Evolutionary conservation across 1,140 invertebrate species (phyloP), one percentile per base, ranked within the genome.

Genomic region (Zaprionus nigranus): DNA sequence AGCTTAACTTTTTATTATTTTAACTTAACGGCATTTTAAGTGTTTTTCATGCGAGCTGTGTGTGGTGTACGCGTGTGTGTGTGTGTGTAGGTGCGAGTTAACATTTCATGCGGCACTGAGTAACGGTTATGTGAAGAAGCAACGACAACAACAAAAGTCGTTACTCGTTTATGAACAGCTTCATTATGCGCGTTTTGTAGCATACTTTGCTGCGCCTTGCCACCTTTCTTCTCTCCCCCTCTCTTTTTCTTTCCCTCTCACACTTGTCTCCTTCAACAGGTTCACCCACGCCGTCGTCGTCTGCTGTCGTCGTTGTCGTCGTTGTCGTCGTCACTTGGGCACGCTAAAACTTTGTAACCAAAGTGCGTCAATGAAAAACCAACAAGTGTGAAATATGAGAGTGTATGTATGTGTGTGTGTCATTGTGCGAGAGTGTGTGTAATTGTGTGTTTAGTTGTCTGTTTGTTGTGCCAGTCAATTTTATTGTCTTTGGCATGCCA

Each of bases 1-100:
- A 79, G 84, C 81, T 90, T 88, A 90, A 90, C 86, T 88, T 90
- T 88, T 90, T 88, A 90, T 90, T 90, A 90, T 90, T 90, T 90
- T 90, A 90, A 85, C 85, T 90, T 90, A 90, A 90, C 86, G 85
- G 82, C 86, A 76, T 90, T 90, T 90, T 90, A 90, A 90, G 85
- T 90, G 86, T 90, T 90, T 90, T 81, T 88, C 85, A 84, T 81
- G 76, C 71, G 56, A 63, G 57, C 65, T 58, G 58, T 30, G 62
- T 46, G 17, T 24, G 17, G 6, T 28, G 26, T 7, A 28, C 26
- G 26, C 26, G 26, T 24, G 11, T 17, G 22, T 24, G 26, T 46
- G 28, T 46, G 24, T 65, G 68, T 68, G 63, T 77, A 77, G 64
- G 67, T 78, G 82, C 70, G 73, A 85, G 82, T 85, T 79, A 75